These are phyloP conservation scores for Listrodromus nycthemerus DNA, from an alignment of 2,888 invertebrate genomes.

Conservation along the genomic window DNA sequence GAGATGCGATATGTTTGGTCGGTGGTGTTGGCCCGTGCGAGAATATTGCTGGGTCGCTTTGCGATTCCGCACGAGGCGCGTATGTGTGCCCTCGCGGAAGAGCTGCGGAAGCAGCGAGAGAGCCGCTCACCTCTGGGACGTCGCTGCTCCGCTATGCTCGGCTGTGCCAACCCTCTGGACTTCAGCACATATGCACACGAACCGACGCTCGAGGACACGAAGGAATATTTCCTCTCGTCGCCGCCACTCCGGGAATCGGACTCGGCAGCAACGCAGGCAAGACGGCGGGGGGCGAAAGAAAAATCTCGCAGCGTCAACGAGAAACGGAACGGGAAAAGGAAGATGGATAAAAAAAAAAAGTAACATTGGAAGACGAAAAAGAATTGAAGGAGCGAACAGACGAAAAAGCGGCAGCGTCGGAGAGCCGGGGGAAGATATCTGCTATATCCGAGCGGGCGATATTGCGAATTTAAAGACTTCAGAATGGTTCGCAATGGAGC, in stretches of 20 bases:
- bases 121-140: neutral
- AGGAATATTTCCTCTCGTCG: too few relatives aligned
- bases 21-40: neutral
- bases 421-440: constrained; percentile 5
- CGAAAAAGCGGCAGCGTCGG: neutral
- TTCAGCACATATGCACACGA: too few relatives aligned
- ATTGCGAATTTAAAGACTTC: constrained; percentile 22
- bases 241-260: too few relatives aligned
- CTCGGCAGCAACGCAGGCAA: too few relatives aligned
- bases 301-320: neutral
- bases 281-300: too few relatives aligned
- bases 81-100: neutral
- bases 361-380: neutral
- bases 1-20: neutral
- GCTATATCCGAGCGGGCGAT: constrained; percentile 2
- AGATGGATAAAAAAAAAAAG: too few relatives aligned
- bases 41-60: neutral
- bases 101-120: neutral
- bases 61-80: neutral
- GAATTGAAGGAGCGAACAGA: neutral
- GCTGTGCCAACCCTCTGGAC: neutral
- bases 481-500: constrained; percentile 1
- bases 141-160: neutral
- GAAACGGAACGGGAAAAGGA: neutral
- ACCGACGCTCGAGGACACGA: too few relatives aligned